A percentile compares a stretch with the other conserved stretches of the same genome.
phyloP scores from a whole-genome alignment of 2,797 vertebrate species.

The Melanogrammus aeglefinus region DNA sequence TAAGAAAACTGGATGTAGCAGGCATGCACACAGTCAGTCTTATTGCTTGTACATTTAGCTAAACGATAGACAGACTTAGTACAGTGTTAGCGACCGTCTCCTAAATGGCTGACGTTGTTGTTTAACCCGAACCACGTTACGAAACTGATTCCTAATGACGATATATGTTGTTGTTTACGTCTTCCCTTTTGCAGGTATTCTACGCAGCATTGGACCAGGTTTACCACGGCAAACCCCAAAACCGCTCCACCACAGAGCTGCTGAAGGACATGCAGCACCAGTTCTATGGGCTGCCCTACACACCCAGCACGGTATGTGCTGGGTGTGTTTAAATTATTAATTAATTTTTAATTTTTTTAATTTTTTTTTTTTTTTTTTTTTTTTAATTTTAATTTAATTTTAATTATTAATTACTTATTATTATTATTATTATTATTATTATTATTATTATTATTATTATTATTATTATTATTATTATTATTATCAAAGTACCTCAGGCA shows the following conservation, averaged over 20 bases:
- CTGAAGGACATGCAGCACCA: slow-evolving; percentile 88
- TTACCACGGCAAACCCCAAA: slow-evolving; percentile 88
- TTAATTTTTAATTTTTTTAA: too few species aligned
- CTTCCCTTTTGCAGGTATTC: slow-evolving; percentile 79
- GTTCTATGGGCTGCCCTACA: slow-evolving; percentile 88
- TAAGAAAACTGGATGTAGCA: not conserved
- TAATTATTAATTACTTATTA: too few species aligned
- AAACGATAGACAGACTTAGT: too few species aligned
- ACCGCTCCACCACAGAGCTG: slow-evolving; percentile 85
- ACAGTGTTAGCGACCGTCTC: too few species aligned
- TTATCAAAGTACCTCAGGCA: not conserved
- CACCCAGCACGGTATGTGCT: slow-evolving; percentile 82
- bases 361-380: too few species aligned
- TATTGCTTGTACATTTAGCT: not conserved
- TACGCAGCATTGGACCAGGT: slow-evolving; percentile 94
- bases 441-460: too few species aligned
- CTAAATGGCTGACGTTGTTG: not conserved
- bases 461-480: too few species aligned
- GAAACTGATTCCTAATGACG: not conserved
- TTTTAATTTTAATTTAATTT: too few species aligned
- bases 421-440: too few species aligned
- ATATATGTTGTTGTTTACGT: not conserved
- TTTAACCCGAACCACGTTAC: not conserved
- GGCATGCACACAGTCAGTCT: not conserved
- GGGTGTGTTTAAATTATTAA: too few species aligned